These are phyloP conservation scores for Pteruthius melanotis DNA, from an alignment of 2,113 vertebrate genomes.

Conservation along the genomic window DNA sequence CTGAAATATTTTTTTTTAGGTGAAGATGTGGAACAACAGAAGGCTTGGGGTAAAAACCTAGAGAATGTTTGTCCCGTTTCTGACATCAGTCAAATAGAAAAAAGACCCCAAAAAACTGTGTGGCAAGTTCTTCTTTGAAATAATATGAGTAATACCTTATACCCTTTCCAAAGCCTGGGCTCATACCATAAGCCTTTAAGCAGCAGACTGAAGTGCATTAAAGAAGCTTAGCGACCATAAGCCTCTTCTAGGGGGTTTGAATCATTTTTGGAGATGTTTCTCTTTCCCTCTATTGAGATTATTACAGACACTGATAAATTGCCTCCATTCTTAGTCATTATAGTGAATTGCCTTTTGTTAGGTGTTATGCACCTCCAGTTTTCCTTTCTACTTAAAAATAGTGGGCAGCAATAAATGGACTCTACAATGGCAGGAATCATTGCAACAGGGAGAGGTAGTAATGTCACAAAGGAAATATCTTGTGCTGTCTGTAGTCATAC, in stretches of 20 bases:
- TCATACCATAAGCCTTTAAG: not conserved
- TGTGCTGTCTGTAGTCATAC: not conserved
- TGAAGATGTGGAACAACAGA: not conserved
- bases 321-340: not conserved
- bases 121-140: not conserved
- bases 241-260: not conserved
- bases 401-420: not conserved
- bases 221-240: not conserved
- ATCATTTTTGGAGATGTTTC: not conserved
- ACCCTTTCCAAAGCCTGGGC: not conserved
- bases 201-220: not conserved
- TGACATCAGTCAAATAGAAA: not conserved
- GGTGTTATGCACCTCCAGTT: not conserved
- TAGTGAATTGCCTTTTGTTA: not conserved
- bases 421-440: not conserved
- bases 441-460: not conserved
- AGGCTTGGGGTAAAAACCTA: not conserved
- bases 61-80: not conserved
- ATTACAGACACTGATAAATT: not conserved
- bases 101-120: not conserved
- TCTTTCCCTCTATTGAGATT: not conserved
- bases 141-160: not conserved
- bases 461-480: not conserved
- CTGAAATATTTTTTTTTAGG: not conserved
- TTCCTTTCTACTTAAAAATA: not conserved